Percentiles rank a stretch among this genome's conserved stretches.
Conservation (phyloP, 2,888 invertebrate genomes). For the Galeruca laticollis region DNA sequence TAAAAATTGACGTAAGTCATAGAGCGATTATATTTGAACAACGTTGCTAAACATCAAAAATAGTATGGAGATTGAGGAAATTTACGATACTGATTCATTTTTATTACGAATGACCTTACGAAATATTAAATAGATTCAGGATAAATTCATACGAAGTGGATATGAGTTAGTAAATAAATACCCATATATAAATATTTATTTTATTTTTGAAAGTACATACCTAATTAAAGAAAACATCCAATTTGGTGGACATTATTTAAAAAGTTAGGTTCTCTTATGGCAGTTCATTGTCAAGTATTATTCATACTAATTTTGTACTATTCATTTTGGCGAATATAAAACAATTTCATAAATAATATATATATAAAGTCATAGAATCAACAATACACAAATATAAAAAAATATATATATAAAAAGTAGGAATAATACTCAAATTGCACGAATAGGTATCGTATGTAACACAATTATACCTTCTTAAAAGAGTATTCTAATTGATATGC, state of each 20-base stretch:
- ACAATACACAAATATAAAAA: constrained; percentile 23
- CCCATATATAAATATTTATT: background rate
- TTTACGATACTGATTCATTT: too few relatives aligned
- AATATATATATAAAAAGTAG: constrained; percentile 25
- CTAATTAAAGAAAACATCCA: background rate
- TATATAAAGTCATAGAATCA: constrained; percentile 23
- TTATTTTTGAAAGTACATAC: background rate
- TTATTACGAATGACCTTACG: background rate
- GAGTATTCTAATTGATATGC: constrained; percentile 3
- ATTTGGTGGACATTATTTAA: background rate
- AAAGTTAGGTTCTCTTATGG: background rate
- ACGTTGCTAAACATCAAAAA: too few relatives aligned
- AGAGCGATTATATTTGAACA: too few relatives aligned
- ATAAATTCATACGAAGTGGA: too few relatives aligned
- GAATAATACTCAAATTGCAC: constrained; percentile 32
- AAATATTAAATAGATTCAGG: background rate
- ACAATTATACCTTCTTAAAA: constrained; percentile 8
- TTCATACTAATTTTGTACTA: constrained; percentile 27
- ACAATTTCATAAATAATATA: constrained; percentile 30
- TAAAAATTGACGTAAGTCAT: too few relatives aligned
- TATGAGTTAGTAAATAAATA: background rate
- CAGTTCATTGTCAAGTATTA: constrained; percentile 25
- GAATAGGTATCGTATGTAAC: background rate
- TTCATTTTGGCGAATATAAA: constrained; percentile 25
- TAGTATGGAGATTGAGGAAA: too few relatives aligned